Conservation (phyloP, 2,113 vertebrate species). For the Chrysemys picta region DNA sequence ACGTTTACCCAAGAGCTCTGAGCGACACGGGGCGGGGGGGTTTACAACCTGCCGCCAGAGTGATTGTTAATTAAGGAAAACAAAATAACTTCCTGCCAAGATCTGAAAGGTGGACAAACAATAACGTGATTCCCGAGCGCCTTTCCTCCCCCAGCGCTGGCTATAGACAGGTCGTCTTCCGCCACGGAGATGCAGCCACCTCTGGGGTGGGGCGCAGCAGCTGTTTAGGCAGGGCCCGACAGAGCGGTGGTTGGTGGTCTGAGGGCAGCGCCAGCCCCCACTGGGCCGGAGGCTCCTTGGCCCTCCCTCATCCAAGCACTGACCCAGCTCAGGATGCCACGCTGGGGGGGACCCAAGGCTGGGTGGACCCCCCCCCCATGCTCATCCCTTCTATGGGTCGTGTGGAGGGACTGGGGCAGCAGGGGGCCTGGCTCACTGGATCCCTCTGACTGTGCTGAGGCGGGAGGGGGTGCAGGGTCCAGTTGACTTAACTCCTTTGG, state of each 20-base stretch:
- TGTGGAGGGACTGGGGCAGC: too few relatives aligned
- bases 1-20: neutral
- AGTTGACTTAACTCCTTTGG: too few relatives aligned
- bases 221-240: neutral
- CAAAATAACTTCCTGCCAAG: neutral
- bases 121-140: neutral
- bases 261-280: neutral
- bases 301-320: too few relatives aligned
- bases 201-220: neutral
- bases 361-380: too few relatives aligned
- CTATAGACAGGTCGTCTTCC: neutral
- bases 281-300: neutral
- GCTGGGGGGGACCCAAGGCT: too few relatives aligned
- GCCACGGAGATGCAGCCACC: neutral
- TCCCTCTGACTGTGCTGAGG: too few relatives aligned
- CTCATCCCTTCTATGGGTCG: too few relatives aligned
- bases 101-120: neutral
- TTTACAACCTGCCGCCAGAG: neutral
- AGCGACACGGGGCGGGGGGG: neutral
- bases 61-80: slow-evolving; percentile 5
- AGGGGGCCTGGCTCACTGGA: too few relatives aligned
- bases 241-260: neutral
- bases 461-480: too few relatives aligned
- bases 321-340: too few relatives aligned
- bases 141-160: too few relatives aligned